Evolutionary conservation across 2,888 invertebrate species (phyloP).

Genomic region (Gymnoscelis rufifasciata): DNA sequence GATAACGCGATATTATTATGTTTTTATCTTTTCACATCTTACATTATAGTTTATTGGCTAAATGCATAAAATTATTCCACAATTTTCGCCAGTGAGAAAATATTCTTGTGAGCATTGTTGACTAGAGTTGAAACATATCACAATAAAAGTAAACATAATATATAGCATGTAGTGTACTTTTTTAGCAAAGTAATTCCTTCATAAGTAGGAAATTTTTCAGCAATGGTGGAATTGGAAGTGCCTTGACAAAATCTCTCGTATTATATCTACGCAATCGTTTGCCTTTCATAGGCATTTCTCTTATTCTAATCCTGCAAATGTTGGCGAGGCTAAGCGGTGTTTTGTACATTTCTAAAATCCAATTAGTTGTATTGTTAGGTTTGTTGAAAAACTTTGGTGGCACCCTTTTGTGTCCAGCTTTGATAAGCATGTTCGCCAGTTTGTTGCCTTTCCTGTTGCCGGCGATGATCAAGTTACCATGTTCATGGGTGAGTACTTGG

Average conservation of each 20-base stretch:
- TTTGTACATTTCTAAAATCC: constrained; percentile 60
- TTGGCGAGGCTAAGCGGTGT: constrained; percentile 77
- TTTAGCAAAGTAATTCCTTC: constrained; percentile 58
- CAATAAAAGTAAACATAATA: neutral
- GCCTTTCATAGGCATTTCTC: constrained; percentile 51
- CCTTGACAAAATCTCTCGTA: constrained; percentile 54
- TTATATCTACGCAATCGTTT: constrained; percentile 41
- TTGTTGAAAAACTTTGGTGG: constrained; percentile 24
- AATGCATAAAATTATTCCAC: no score
- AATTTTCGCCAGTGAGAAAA: no score
- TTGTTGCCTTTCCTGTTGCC: constrained; percentile 52
- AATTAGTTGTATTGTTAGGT: constrained; percentile 37
- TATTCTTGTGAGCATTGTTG: neutral
- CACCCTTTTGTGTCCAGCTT: constrained; percentile 55
- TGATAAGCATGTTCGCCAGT: constrained; percentile 58
- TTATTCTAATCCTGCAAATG: constrained; percentile 77
- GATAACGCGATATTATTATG: no score
- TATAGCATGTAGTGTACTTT: no score
- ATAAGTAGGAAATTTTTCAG: constrained; percentile 80
- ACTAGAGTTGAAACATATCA: constrained; percentile 3
- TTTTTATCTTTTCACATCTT: no score
- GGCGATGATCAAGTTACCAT: constrained; percentile 78
- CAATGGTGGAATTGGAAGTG: constrained; percentile 75
- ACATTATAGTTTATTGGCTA: no score
- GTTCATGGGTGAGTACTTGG: constrained; percentile 73